Percentiles rank a stretch among this genome's conserved stretches.
phyloP scores from a whole-genome alignment of 2,888 invertebrate species.

The Salpingus planirostris region DNA sequence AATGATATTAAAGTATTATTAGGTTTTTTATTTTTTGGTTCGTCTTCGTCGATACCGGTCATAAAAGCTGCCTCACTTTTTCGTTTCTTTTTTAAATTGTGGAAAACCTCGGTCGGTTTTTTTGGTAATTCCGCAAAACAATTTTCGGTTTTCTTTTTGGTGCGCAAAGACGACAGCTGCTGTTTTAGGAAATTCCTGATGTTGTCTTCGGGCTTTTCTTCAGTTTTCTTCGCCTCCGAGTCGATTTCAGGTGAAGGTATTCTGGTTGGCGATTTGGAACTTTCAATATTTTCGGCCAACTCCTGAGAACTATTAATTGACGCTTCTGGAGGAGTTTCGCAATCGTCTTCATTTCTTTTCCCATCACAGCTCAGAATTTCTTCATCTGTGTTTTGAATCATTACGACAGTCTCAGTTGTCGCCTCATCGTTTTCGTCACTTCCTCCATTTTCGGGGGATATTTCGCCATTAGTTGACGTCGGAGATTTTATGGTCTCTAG shows the following conservation, averaged over 20 bases:
- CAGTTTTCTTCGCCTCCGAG: background rate
- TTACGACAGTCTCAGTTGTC: background rate
- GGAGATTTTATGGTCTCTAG: too few species aligned
- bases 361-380: too few species aligned
- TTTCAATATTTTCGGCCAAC: too few species aligned
- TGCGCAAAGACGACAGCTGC: conserved; percentile 25
- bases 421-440: background rate
- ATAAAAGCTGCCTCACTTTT: conserved; percentile 2
- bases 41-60: background rate
- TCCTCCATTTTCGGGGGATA: background rate
- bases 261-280: too few species aligned
- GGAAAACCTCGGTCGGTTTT: conserved; percentile 3
- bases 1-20: conserved; percentile 13
- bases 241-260: too few species aligned
- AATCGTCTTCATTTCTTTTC: background rate
- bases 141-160: conserved; percentile 19
- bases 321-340: background rate
- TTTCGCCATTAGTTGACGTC: too few species aligned
- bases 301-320: background rate
- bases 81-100: conserved; percentile 9
- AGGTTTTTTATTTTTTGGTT: conserved; percentile 1
- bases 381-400: too few species aligned
- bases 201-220: conserved; percentile 16
- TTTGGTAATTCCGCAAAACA: conserved; percentile 6
- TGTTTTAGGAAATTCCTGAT: conserved; percentile 25